Percentiles rank a stretch among this genome's conserved stretches.
Conservation (phyloP, 1,140 invertebrate species). For the Nebria ingens region DNA sequence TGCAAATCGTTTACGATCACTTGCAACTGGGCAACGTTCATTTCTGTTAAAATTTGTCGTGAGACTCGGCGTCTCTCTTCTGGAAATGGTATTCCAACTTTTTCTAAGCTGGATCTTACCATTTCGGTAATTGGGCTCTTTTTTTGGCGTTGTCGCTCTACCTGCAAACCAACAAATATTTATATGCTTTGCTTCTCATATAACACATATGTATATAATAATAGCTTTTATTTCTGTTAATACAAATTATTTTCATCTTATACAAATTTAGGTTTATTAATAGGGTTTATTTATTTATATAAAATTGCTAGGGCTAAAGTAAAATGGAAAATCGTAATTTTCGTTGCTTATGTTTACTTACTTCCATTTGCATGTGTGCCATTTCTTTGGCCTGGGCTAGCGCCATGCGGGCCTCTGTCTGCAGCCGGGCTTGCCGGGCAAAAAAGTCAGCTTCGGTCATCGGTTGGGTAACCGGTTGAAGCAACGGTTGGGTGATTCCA, state of each 20-base stretch:
- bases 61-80: conserved; percentile 69
- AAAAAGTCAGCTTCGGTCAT: conserved; percentile 62
- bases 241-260: not conserved
- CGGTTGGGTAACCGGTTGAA: conserved; percentile 29
- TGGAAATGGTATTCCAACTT: conserved; percentile 74
- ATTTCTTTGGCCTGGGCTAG: conserved; percentile 84
- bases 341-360: conserved; percentile 30
- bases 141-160: conserved; percentile 65
- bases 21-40: conserved; percentile 91
- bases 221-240: not conserved
- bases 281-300: not conserved
- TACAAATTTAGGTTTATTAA: not conserved
- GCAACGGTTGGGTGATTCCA: conserved; percentile 20
- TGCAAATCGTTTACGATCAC: conserved; percentile 91
- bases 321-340: not conserved
- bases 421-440: conserved; percentile 67
- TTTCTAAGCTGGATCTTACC: conserved; percentile 63
- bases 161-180: conserved; percentile 27
- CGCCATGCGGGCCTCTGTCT: conserved; percentile 82
- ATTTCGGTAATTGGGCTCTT: conserved; percentile 79
- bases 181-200: not conserved
- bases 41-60: conserved; percentile 73
- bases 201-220: not conserved
- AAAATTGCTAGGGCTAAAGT: conserved; percentile 3
- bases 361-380: conserved; percentile 88